A percentile compares a stretch with the other conserved stretches of the same genome.
Conservation (phyloP, 2,113 vertebrate species). For the Callionymus lyra region DNA sequence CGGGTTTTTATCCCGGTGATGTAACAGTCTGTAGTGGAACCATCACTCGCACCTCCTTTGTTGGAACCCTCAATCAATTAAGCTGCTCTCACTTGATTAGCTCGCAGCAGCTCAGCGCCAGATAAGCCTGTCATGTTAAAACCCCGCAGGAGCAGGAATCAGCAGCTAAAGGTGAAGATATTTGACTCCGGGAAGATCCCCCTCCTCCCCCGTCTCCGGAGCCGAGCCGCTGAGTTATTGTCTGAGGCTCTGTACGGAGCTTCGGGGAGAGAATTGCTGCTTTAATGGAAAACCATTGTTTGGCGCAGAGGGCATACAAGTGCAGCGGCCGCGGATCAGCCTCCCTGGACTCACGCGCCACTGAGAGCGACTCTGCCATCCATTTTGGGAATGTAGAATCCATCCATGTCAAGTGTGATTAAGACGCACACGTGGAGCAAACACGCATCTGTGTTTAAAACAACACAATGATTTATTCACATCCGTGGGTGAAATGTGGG, state of each 20-base stretch:
- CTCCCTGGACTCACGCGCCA: conserved; percentile 48
- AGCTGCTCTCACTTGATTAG: conserved; percentile 52
- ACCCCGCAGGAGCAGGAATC: conserved; percentile 40
- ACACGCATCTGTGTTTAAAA: no score
- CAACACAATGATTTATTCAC: no score
- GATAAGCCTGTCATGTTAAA: conserved; percentile 52
- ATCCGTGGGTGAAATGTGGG: no score
- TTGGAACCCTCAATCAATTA: conserved; percentile 55
- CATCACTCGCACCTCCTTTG: conserved; percentile 31
- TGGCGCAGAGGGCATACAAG: conserved; percentile 42
- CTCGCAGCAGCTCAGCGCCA: conserved; percentile 32
- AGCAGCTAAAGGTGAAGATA: conserved; percentile 42
- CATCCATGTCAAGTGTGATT: conserved; percentile 49
- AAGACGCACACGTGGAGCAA: conserved; percentile 33
- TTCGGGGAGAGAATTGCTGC: conserved; percentile 52
- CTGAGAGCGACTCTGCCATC: conserved; percentile 37
- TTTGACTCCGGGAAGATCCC: conserved; percentile 23
- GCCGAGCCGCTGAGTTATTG: conserved; percentile 46
- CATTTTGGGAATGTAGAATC: conserved; percentile 56
- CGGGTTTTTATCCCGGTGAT: conserved; percentile 6
- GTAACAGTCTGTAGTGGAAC: conserved; percentile 25
- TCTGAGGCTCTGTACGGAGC: conserved; percentile 40
- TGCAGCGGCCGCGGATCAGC: conserved; percentile 35
- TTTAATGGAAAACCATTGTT: conserved; percentile 65
- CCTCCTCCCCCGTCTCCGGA: not conserved